Percentiles rank a stretch among this genome's conserved stretches.
These are phyloP conservation scores for Copsychus sechellarum DNA, from an alignment of 2,113 vertebrate genomes.

Conservation along the genomic window DNA sequence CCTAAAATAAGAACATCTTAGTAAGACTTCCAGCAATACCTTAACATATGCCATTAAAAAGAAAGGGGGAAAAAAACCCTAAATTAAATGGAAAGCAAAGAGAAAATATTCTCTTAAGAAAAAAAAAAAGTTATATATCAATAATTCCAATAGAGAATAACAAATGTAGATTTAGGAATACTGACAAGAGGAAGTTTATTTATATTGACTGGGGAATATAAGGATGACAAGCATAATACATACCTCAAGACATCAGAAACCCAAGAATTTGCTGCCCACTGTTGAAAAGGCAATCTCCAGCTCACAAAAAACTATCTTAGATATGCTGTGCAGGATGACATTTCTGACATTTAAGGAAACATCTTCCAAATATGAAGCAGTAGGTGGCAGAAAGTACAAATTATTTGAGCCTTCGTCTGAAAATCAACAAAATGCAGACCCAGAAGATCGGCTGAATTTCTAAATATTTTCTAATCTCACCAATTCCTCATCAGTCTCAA, in stretches of 20 bases:
- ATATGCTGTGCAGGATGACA: background rate
- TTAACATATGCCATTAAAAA: background rate
- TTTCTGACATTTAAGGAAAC: background rate
- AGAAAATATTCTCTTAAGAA: background rate
- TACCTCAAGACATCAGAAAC: background rate
- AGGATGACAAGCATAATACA: background rate
- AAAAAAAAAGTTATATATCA: background rate
- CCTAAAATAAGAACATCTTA: background rate
- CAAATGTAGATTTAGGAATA: background rate
- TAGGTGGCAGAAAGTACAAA: background rate
- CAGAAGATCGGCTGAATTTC: background rate
- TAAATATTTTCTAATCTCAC: background rate
- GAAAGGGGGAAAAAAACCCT: rapidly evolving
- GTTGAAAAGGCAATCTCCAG: background rate
- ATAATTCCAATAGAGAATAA: background rate
- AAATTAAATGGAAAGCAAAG: background rate
- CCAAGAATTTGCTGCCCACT: background rate
- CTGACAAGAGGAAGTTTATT: background rate
- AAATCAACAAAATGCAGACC: background rate
- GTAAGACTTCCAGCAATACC: background rate
- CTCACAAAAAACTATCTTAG: background rate
- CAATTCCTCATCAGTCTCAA: background rate
- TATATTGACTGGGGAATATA: background rate
- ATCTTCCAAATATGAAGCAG: background rate
- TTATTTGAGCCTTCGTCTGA: background rate